Conservation (phyloP, 2,113 vertebrate genomes). For the Tragelaphus scriptus region DNA sequence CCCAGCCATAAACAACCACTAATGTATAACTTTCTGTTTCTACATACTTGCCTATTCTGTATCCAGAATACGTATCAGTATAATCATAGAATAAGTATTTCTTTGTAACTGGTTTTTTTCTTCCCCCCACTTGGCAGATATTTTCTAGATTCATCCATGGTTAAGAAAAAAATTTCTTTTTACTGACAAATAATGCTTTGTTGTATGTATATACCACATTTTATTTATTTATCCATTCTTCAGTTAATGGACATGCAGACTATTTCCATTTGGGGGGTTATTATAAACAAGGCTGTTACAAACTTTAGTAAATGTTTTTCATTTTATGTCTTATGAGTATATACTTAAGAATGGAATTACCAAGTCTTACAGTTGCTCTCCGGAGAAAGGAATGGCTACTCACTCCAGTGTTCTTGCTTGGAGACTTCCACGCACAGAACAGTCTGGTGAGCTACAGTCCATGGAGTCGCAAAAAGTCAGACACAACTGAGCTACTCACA, state of each 20-base stretch:
- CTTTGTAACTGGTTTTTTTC: neutral
- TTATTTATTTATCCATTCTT: conserved; percentile 14
- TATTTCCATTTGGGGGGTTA: neutral
- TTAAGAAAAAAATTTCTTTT: neutral
- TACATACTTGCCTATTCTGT: neutral
- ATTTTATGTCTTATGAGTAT: neutral
- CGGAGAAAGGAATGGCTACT: neutral
- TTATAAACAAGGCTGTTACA: neutral
- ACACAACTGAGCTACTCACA: neutral
- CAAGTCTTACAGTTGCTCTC: neutral
- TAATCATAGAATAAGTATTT: neutral
- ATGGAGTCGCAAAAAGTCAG: neutral
- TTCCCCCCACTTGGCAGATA: neutral
- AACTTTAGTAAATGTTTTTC: neutral
- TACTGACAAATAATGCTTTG: neutral
- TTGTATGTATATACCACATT: neutral
- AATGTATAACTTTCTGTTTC: neutral
- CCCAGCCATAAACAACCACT: neutral
- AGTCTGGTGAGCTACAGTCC: neutral
- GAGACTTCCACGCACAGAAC: neutral
- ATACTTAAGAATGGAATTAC: neutral
- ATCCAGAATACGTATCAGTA: neutral
- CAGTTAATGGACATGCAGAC: neutral
- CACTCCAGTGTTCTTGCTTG: neutral
- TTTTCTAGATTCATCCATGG: neutral